Base-by-base conservation (phyloP, 2,888 invertebrate genomes). In the Stratiomys singularior region DNA sequence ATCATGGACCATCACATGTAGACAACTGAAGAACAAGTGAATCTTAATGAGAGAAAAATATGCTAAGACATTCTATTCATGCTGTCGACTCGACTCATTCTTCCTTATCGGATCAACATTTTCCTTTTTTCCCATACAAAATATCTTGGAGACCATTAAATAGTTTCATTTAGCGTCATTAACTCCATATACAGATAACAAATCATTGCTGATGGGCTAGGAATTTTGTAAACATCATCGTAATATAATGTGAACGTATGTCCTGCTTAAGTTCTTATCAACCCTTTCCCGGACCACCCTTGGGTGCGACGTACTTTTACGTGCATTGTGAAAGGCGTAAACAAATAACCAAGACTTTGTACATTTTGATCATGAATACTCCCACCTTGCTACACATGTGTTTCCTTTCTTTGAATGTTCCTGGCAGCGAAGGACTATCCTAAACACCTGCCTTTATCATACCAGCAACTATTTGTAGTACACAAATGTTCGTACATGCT, bases 211-310 rank as follows among this genome's bases (percentile, higher is more conserved):
- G 37, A 37, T 37, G 21, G 23, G 58, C 9, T 21, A 23, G 58
- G 23, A 58, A 58, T 58, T 23, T 18, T 58, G 58, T 58, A 58
- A 58, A 58, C 58, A 58, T 58, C 58, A 58, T 58, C 58, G 21
- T 18, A 58, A 58, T 58, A 13, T 52, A 52, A 18, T 52, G 21
- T 52, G 23, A 23, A 58, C 23, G 58, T 58, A 23, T 58, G 58
- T 58, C n/a, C 58, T 58, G 37, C 37, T 37, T 37, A 37, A 37
- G 37, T 9, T 37, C 9, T 3, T 3, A 37, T 37, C 37, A 37
- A 37, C 58, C 58, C 58, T 23, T 58, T 23, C 58, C 15, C 5
- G 7, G 58, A 58, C 58, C 58, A 58, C 58, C 58, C 58, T 58
- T 58, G 58, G n/a, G 21, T 21, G 1, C 5, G n/a, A 15, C 21